Percentiles rank a stretch among this genome's conserved stretches.
phyloP scores from a whole-genome alignment of 2,888 invertebrate species.

The Pristionchus maxplancki region DNA sequence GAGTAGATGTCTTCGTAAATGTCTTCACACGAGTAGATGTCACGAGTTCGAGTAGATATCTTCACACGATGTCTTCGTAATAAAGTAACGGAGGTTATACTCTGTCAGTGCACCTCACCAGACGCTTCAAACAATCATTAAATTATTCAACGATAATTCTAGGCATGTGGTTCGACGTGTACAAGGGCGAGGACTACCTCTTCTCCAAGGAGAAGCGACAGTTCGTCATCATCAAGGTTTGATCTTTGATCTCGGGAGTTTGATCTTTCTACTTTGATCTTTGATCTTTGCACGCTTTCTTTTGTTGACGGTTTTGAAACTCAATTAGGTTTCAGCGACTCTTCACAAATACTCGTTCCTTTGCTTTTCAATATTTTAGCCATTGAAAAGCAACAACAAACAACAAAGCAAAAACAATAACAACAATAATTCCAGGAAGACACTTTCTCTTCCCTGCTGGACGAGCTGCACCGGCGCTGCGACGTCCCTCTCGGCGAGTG shows the following conservation, averaged over 20 bases:
- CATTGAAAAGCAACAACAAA: too few species aligned
- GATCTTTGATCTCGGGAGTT: too few species aligned
- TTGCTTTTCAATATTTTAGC: too few species aligned
- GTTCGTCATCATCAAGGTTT: conserved; percentile 91
- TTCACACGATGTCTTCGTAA: too few species aligned
- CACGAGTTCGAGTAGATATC: too few species aligned
- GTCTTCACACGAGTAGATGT: too few species aligned
- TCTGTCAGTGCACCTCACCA: too few species aligned
- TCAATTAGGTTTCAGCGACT: background rate
- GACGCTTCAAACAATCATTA: background rate
- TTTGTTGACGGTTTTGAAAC: background rate
- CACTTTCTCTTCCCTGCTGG: conserved; percentile 57
- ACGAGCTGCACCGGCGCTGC: conserved; percentile 58
- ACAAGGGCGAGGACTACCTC: conserved; percentile 94
- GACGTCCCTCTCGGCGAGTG: conserved; percentile 54
- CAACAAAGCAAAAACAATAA: too few species aligned
- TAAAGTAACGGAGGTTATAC: too few species aligned
- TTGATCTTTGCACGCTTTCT: background rate
- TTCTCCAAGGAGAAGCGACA: conserved; percentile 90
- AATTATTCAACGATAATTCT: background rate
- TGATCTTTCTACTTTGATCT: background rate
- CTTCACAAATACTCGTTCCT: too few species aligned
- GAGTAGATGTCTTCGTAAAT: too few species aligned
- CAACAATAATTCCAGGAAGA: conserved; percentile 63
- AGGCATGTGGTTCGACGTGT: conserved; percentile 98